These are phyloP conservation scores for Apis dorsata DNA, from an alignment of 1,140 invertebrate species.

Conservation along the genomic window DNA sequence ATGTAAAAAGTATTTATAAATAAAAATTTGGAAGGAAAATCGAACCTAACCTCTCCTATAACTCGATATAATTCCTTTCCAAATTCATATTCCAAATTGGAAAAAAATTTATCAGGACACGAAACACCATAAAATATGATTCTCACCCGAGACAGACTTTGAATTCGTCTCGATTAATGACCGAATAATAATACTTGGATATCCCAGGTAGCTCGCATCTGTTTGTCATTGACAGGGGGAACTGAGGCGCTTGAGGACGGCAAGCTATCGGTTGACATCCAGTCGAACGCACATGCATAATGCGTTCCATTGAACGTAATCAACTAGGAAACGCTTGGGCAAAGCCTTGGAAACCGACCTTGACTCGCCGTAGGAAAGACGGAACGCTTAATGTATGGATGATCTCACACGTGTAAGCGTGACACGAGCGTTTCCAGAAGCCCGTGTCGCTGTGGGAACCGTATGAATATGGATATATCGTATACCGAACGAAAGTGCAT, in stretches of 20 bases:
- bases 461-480: conserved; percentile 8
- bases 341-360: conserved; percentile 65
- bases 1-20: too few species aligned
- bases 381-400: conserved; percentile 54
- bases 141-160: too few species aligned
- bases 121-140: too few species aligned
- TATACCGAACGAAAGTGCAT: neutral
- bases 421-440: neutral
- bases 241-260: conserved; percentile 34
- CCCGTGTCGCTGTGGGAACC: neutral
- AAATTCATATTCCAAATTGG: too few species aligned
- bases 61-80: too few species aligned
- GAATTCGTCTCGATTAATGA: too few species aligned
- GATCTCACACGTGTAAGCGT: conserved; percentile 35
- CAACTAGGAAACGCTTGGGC: conserved; percentile 69
- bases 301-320: conserved; percentile 64
- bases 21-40: too few species aligned
- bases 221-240: conserved; percentile 7
- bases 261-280: conserved; percentile 46
- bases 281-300: conserved; percentile 38
- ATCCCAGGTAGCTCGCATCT: neutral
- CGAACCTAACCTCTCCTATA: too few species aligned
- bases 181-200: neutral
- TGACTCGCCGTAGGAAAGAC: conserved; percentile 65
- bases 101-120: too few species aligned